Evolutionary conservation across 2,797 vertebrate species (phyloP).

Genomic region (Channa striata): DNA sequence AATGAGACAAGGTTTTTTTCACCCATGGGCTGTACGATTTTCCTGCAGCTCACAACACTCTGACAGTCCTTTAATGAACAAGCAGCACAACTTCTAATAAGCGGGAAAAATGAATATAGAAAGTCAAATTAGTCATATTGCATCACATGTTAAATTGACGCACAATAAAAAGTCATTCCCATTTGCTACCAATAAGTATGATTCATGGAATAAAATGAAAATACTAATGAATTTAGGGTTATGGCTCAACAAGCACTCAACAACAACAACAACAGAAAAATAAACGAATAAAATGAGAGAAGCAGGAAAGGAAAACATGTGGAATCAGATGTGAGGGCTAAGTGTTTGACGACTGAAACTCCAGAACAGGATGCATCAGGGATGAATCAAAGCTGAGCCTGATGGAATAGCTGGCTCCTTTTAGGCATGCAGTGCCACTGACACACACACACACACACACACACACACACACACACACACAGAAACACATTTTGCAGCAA

Average conservation of each 20-base stretch:
- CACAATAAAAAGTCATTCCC: conserved; percentile 57
- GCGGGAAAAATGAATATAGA: conserved; percentile 78
- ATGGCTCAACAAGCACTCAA: conserved; percentile 25
- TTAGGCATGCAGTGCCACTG: conserved; percentile 31
- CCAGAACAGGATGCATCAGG: conserved; percentile 74
- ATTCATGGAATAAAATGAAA: conserved; percentile 55
- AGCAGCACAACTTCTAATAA: conserved; percentile 71
- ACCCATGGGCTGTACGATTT: conserved; percentile 43
- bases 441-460: conserved; percentile 38
- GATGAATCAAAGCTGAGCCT: conserved; percentile 67
- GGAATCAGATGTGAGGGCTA: conserved; percentile 34
- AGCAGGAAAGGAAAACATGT: conserved; percentile 28
- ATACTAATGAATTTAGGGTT: conserved; percentile 5
- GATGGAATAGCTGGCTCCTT: conserved; percentile 70
- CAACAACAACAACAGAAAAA: neutral
- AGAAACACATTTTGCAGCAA: conserved; percentile 39
- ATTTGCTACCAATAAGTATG: conserved; percentile 13
- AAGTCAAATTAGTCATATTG: conserved; percentile 71
- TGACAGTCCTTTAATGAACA: conserved; percentile 62
- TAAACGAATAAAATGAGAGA: conserved; percentile 20
- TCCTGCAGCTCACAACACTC: conserved; percentile 62
- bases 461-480: conserved; percentile 28
- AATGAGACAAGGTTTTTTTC: conserved; percentile 43
- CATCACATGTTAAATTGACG: conserved; percentile 55
- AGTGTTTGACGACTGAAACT: conserved; percentile 61